Percentiles rank a stretch among this genome's conserved stretches.
Conservation (phyloP, 2,888 invertebrate genomes). For the Zhuqinia jingwanae region DNA sequence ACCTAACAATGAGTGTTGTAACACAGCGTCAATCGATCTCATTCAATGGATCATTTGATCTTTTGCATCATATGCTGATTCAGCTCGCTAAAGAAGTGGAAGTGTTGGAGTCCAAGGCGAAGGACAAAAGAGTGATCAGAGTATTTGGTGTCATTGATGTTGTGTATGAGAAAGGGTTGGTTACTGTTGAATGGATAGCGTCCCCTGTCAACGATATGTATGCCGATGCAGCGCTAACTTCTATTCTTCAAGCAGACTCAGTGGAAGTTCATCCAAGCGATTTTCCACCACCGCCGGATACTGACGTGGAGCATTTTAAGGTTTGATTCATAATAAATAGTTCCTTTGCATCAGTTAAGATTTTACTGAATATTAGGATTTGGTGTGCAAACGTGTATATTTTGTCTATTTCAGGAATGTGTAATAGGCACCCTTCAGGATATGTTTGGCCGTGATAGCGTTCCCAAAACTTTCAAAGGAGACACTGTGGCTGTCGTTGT, state of each 20-base stretch:
- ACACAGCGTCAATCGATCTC: constrained; percentile 95
- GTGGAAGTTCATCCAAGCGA: constrained; percentile 84
- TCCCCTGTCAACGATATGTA: constrained; percentile 99
- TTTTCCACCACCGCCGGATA: constrained; percentile 84
- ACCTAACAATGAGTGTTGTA: constrained; percentile 95
- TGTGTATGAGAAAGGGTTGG: constrained; percentile 89
- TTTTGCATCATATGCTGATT: constrained; percentile 88
- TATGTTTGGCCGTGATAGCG: constrained; percentile 97
- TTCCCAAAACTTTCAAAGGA: constrained; percentile 96
- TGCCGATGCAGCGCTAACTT: constrained; percentile 96
- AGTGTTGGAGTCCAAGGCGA: constrained; percentile 83
- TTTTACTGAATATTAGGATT: too few species aligned
- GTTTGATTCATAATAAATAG: too few species aligned
- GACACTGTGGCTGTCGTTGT: constrained; percentile 93
- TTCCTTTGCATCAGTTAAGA: too few species aligned
- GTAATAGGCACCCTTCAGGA: constrained; percentile 94
- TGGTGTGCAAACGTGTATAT: neutral
- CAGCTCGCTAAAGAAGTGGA: constrained; percentile 90
- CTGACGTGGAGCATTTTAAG: constrained; percentile 95
- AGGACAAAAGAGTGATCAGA: constrained; percentile 85
- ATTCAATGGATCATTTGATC: constrained; percentile 81
- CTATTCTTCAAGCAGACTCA: constrained; percentile 91
- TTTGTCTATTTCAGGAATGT: constrained; percentile 85
- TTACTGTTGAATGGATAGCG: constrained; percentile 96
- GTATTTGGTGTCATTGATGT: constrained; percentile 93